Percentiles rank a stretch among this genome's conserved stretches.
phyloP scores from a whole-genome alignment of 2,888 invertebrate genomes.

The Synanthedon tipuliformis region DNA sequence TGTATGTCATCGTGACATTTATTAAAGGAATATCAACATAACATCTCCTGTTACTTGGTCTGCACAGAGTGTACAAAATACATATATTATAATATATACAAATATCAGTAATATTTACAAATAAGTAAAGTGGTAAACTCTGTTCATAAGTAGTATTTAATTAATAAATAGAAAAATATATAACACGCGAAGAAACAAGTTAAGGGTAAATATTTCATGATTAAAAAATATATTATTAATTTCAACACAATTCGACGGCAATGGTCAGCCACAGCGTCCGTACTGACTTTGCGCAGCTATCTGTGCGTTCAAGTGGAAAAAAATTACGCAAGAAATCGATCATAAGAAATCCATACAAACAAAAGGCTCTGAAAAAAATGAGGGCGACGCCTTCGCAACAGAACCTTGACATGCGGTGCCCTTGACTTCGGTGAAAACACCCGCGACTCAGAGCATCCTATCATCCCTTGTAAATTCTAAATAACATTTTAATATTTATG shows the following conservation, averaged over 20 bases:
- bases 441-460: background rate
- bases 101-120: too few relatives aligned
- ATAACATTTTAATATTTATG: too few relatives aligned
- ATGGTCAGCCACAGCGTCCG: background rate
- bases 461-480: background rate
- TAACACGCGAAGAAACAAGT: too few relatives aligned
- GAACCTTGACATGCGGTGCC: slow-evolving; percentile 55
- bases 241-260: background rate
- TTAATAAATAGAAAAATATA: too few relatives aligned
- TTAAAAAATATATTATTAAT: background rate
- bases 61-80: too few relatives aligned
- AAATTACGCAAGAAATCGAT: slow-evolving; percentile 52
- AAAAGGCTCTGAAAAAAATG: slow-evolving; percentile 48
- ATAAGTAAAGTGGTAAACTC: too few relatives aligned
- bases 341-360: slow-evolving; percentile 48
- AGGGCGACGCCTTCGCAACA: slow-evolving; percentile 51
- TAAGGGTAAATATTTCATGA: background rate
- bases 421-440: slow-evolving; percentile 62
- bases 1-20: too few relatives aligned
- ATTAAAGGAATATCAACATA: too few relatives aligned
- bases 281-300: slow-evolving; percentile 9
- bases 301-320: slow-evolving; percentile 45
- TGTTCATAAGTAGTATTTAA: too few relatives aligned
- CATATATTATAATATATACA: too few relatives aligned
- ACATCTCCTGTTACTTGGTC: too few relatives aligned